Percentiles rank a stretch among this genome's conserved stretches.
Evolutionary conservation across 1,140 invertebrate species (phyloP).

Genomic region (Hyles vespertilio): DNA sequence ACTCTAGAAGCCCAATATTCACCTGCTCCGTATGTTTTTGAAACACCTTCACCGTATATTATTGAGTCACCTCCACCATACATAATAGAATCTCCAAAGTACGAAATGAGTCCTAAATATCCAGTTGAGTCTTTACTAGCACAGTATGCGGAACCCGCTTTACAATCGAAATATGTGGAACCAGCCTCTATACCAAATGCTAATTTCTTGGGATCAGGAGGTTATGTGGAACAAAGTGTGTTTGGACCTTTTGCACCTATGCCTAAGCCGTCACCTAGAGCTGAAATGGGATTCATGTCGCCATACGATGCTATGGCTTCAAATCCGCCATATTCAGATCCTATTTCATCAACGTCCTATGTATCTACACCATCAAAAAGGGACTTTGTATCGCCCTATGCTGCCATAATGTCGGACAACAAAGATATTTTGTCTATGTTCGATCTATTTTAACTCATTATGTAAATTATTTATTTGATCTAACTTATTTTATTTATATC

Average conservation of each 20-base stretch:
- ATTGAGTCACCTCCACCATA: background rate
- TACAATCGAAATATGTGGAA: background rate
- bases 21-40: background rate
- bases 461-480: background rate
- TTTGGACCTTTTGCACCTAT: conserved; percentile 2
- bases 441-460: conserved; percentile 34
- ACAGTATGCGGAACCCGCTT: background rate
- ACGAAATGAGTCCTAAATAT: conserved; percentile 7
- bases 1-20: background rate
- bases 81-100: conserved; percentile 6
- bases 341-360: conserved; percentile 11
- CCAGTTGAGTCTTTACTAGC: background rate
- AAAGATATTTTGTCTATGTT: conserved; percentile 40
- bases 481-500: background rate
- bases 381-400: conserved; percentile 47
- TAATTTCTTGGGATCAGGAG: conserved; percentile 39
- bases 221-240: conserved; percentile 12
- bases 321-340: conserved; percentile 28
- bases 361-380: conserved; percentile 18
- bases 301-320: conserved; percentile 49
- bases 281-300: conserved; percentile 40
- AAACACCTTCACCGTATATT: background rate
- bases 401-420: conserved; percentile 34
- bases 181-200: conserved; percentile 25
- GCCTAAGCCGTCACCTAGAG: conserved; percentile 14